These are phyloP conservation scores for Microtus richardsoni DNA, from an alignment of 2,113 vertebrate genomes.

Conservation along the genomic window DNA sequence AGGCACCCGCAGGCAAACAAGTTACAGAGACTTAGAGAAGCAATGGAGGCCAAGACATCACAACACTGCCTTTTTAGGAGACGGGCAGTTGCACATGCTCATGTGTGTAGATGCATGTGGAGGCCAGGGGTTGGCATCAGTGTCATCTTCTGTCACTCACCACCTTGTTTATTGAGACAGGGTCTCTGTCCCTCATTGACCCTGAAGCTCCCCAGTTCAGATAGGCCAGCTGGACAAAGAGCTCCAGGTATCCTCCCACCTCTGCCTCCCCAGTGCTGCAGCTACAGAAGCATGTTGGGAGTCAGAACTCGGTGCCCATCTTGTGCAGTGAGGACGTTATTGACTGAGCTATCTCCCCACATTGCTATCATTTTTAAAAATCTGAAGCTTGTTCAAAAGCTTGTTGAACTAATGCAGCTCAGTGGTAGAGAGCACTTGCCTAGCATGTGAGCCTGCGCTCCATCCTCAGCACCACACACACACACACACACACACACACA, in stretches of 20 bases:
- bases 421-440: neutral
- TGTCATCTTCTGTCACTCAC: neutral
- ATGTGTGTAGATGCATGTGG: neutral
- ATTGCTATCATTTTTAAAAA: neutral
- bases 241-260: neutral
- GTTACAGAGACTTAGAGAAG: neutral
- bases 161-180: neutral
- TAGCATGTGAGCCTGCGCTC: neutral
- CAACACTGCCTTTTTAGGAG: neutral
- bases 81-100: neutral
- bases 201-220: neutral
- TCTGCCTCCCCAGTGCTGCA: neutral
- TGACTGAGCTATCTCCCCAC: neutral
- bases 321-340: neutral
- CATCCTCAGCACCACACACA: neutral
- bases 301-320: neutral
- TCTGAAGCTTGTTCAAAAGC: neutral
- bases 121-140: neutral
- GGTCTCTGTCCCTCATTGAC: neutral
- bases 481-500: neutral
- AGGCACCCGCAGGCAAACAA: neutral
- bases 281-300: neutral
- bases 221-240: neutral
- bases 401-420: neutral
- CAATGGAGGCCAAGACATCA: neutral